These are phyloP conservation scores for Coreoperca whiteheadi DNA, from an alignment of 2,113 vertebrate species.

Conservation along the genomic window DNA sequence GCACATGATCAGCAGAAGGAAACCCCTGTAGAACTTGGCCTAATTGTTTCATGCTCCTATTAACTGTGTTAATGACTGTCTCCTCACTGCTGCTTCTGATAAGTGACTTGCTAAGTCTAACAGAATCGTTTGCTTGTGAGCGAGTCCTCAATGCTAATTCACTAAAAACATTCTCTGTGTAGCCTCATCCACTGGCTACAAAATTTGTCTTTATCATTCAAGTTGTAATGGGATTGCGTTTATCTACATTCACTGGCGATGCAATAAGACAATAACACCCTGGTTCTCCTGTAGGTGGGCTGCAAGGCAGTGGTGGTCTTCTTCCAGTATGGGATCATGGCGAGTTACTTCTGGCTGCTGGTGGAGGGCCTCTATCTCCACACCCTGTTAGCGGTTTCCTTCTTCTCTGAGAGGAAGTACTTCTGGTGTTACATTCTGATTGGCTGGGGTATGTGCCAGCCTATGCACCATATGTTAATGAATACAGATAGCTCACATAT, in stretches of 20 bases:
- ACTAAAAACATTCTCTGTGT: neutral
- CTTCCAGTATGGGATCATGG: conserved; percentile 96
- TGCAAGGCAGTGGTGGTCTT: conserved; percentile 94
- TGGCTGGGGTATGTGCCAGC: conserved; percentile 91
- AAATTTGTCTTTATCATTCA: conserved; percentile 10
- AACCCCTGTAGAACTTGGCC: conserved; percentile 4
- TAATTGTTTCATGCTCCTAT: conserved; percentile 22
- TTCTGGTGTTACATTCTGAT: conserved; percentile 93
- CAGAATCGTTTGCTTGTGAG: neutral
- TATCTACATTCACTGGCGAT: neutral
- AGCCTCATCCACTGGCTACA: neutral
- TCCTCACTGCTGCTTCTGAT: conserved; percentile 10
- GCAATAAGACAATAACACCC: neutral
- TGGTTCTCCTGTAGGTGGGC: conserved; percentile 81
- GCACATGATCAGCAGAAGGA: conserved; percentile 3
- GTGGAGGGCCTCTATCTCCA: conserved; percentile 97
- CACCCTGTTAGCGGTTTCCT: conserved; percentile 91
- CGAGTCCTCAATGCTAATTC: conserved; percentile 14
- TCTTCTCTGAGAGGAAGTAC: conserved; percentile 95
- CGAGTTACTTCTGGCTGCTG: conserved; percentile 96
- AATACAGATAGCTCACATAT: neutral
- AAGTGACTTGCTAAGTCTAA: neutral
- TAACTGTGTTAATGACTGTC: neutral
- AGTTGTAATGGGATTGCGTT: neutral
- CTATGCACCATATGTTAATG: neutral